Base-by-base conservation (phyloP, 2,113 vertebrate genomes). In the Perognathus longimembris region DNA sequence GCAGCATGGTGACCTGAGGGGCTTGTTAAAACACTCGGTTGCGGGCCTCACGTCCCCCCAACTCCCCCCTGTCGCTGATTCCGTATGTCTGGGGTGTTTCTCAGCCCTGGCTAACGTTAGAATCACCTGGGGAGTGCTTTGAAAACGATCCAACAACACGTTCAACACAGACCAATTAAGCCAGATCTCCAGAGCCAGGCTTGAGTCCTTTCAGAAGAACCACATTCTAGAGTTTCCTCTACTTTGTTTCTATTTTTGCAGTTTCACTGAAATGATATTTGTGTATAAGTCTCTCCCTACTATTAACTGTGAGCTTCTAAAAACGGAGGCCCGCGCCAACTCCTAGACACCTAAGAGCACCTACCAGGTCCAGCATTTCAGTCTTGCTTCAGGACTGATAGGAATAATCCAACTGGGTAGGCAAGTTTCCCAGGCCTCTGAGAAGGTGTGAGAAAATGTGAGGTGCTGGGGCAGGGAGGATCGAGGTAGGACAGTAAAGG, bases 241-340 rank as follows among this genome's bases (percentile, higher is more conserved):
- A 64, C 42, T 59, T 40, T 90, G 20, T 88, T 83, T 85, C 50
- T 78, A 50, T 40, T 74, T 92, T 79, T 94, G 66, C 64, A 21
- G 0, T 80, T 63, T 93, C 82, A 50, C 61, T 34, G 57, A 88
- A 81, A 79, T 50, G 54, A 78, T 34, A 26, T 32, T 85, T 85
- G 80, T 77, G 95, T 88, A 30, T 18, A 21, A 79, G 45, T 63
- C 40, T 83, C 76, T 75, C n/a, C 10, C 38, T 85, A 26, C 36
- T 32, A 61, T 32, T 57, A 74, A 34, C 38, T 40, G 30, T 26
- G 30, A 63, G 20, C 22, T 64, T 84, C 42, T 76, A 32, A 90
- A 90, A 67, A 64, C 15, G 78, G 26, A 14, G 45, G 22, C 28
- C 7, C 78, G 34, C 38, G 6, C 80, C 75, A 45, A 24, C 32